Evolutionary conservation across 2,888 invertebrate species (phyloP), one percentile per base, ranked within the genome.

Genomic region (Eucriotettix oculatus): DNA sequence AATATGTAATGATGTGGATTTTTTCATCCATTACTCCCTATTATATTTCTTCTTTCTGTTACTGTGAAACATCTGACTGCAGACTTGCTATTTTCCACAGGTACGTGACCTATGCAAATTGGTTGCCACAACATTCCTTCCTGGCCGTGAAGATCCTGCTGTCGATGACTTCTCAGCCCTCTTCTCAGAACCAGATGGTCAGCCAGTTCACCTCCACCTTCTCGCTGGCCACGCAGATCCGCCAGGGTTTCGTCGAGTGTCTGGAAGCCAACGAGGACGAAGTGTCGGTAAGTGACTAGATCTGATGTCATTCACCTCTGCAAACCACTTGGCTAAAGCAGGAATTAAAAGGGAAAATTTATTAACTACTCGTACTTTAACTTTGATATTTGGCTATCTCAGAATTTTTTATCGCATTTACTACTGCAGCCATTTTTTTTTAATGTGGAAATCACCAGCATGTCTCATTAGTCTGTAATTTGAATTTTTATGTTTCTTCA

Each of bases 221-320:
- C 57, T 75, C 78, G 43, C 73, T 78, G 1, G 75, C 78, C 53
- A 76, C 78, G 0, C 77, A 80, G 57, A 81, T 94, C 58, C 73
- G 86, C 40, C 85, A 86, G 68, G 87, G 90, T 0, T 94, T 95
- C 75, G 92, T 94, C 10, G 90, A 94, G 68, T 89, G 90, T 69
- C 72, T 95, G 58, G 94, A 94, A 68, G 81, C 82, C 44, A 80
- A 82, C 65, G 71, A 71, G 56, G 69, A 68, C 60, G 65, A 66
- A 56, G 54, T n/a, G 12, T 5, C n/a, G 48, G 48, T 48, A 48
- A 48, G 48, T 9, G 5, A 48, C 9, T 2, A 9, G 14, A 48
- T 1, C 3, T 29, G 29, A 48, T 48, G 48, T 48, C 9, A 48
- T 48, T 5, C 48, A 14, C n/a, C n/a, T n/a, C n/a, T n/a, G n/a